Evolutionary conservation across 2,797 vertebrate genomes (phyloP).

Genomic region (Sebastes diploproa): DNA sequence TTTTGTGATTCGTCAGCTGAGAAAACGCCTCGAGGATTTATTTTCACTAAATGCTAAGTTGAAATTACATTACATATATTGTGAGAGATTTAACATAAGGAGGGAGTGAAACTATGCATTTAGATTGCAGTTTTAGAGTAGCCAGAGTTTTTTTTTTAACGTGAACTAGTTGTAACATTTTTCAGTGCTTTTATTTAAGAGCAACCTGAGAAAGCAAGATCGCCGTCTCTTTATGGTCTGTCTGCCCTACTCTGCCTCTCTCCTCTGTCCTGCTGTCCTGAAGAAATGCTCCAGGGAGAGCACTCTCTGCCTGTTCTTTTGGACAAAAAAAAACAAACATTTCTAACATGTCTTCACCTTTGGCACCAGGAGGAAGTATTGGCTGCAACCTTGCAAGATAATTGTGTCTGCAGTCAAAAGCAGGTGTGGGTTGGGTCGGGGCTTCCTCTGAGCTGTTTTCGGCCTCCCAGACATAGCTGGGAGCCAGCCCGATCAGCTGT

Average conservation of each 20-base stretch:
- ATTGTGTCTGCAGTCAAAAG: slow-evolving; percentile 54
- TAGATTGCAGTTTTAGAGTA: background rate
- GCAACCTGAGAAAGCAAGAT: slow-evolving; percentile 2
- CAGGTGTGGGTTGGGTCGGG: slow-evolving; percentile 2
- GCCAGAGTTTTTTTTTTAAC: background rate
- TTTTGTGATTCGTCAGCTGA: slow-evolving; percentile 16
- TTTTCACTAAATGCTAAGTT: slow-evolving; percentile 10
- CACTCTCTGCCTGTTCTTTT: slow-evolving; percentile 35
- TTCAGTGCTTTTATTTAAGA: slow-evolving; percentile 10
- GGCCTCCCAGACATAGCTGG: slow-evolving; percentile 60
- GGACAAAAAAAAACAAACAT: slow-evolving; percentile 26
- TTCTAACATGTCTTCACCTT: slow-evolving; percentile 59
- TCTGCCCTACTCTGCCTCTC: slow-evolving; percentile 23
- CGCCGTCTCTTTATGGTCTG: slow-evolving; percentile 1
- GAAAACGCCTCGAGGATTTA: slow-evolving; percentile 6
- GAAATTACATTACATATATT: slow-evolving; percentile 14
- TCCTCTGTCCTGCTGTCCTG: slow-evolving; percentile 27
- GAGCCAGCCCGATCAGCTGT: slow-evolving; percentile 64
- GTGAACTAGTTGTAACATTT: background rate
- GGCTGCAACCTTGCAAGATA: slow-evolving; percentile 42
- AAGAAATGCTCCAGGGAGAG: slow-evolving; percentile 37
- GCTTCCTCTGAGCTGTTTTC: slow-evolving; percentile 53
- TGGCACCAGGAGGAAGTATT: slow-evolving; percentile 42
- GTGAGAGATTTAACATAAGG: background rate
- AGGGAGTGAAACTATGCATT: background rate